Base-by-base conservation (phyloP, 2,113 vertebrate genomes). In the Ophthalmotilapia sp. region DNA sequence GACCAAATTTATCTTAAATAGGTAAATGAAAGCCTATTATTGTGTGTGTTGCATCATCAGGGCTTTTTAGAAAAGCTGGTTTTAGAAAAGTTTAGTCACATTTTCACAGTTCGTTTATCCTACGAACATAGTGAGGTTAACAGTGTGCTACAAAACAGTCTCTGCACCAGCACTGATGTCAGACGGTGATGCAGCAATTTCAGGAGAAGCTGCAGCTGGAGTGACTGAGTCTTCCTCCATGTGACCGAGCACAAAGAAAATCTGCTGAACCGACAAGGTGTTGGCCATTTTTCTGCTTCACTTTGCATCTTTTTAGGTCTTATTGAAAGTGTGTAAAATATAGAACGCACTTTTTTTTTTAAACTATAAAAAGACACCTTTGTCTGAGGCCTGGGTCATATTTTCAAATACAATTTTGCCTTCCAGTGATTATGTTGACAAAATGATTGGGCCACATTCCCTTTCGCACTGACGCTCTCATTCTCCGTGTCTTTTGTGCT, bases 141-240 rank as follows among this genome's bases (percentile, higher is more conserved):
- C 56, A 36, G 11, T 3, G 40, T 33, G 8, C 58, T 42, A 26
- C 33, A 56, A 33, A 13, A 49, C 47, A n/a, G 40, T 38, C 51
- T 81, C 47, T 88, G 86, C 89, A 40, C 31, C 29, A 11, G 47
- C 9, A 11, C 70, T 79, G 73, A 84, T 75, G 85, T 75, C n/a
- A 86, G 60, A 80, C 2, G 5, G 51, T 89, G 88, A 91, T n/a
- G 33, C 84, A 81, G 87, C 84, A 14, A 2, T 84, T 88, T 83
- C 23, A 49, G 26, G 21, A 19, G 26, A 21, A 36, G 49, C 45
- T 91, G 87, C 90, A 90, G 91, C 84, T 70, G 82, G 40, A 83
- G 77, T 6, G 62, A 89, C 82, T 21, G 4, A 5, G 10, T 36
- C 88, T 83, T 56, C 54, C 56, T 77, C 19, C 38, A 49, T 65